Evolutionary conservation across 2,113 vertebrate genomes (phyloP), one percentile per base, ranked within the genome.

Genomic region (Sylvietta virens): DNA sequence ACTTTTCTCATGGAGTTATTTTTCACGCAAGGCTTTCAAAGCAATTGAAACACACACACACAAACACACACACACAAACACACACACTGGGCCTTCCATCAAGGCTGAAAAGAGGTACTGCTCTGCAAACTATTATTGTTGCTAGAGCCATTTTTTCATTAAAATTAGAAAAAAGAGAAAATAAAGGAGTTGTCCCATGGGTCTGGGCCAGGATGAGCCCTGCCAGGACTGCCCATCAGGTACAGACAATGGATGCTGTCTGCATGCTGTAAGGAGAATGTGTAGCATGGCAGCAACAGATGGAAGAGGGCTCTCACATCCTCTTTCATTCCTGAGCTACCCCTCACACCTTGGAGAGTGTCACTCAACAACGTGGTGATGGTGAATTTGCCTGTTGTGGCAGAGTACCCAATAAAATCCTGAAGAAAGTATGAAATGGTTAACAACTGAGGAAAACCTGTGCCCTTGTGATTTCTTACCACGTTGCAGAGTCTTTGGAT

Each of bases 11-110:
- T 1, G 30, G 39, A 94, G n/a, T 45, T 45, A 72, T 88, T 90
- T 92, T 79, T 81, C 92, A 95, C 62, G 50, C 69, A 65, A 88
- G 15, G 19, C 23, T 79, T 93, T 95, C 80, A 92, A 61, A 90
- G 57, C 72, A 82, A 39, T 61, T 53, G 64, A 66, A 92, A 58
- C 14, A 48, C 5, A 35, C 21, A 67, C 9, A 44, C 60, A 42
- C 9, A 57, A 10, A 81, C 15, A n/a, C 57, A 31, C 44, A 53
- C 33, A 37, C 15, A n/a, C 57, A 31, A n/a, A 53, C 33, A 37
- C 51, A 73, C 39, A 40, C 27, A 23, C 39, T n/a, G 23, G 20
- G 37, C 33, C 45, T 95, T 57, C 64, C 37, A 31, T 48, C 3
- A 7, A 10, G 69, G 10, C 76, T 93, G 19, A 58, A 65, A 66